A percentile compares a stretch with the other conserved stretches of the same genome.
Conservation (phyloP, 2,888 invertebrate species). For the Graphium colonna region DNA sequence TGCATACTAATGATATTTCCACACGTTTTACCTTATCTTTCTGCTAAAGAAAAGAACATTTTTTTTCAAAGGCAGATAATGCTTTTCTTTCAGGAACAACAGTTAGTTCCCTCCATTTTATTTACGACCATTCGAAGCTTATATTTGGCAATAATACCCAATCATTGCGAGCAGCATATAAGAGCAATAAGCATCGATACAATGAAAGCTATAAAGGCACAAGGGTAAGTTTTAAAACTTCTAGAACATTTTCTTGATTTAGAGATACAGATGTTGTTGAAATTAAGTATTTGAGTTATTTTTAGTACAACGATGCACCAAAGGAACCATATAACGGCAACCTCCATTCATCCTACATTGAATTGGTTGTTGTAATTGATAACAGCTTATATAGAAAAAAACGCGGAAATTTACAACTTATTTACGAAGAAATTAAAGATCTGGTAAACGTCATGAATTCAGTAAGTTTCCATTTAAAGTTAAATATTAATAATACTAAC, state of each 20-base stretch:
- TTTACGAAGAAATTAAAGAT: background rate
- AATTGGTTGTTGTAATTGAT: conserved; percentile 2
- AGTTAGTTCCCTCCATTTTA: background rate
- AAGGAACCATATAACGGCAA: background rate
- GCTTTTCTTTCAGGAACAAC: background rate
- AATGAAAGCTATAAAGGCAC: background rate
- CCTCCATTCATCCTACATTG: background rate
- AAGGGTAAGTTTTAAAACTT: background rate
- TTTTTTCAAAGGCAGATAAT: too few species aligned
- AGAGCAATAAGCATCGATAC: conserved; percentile 43
- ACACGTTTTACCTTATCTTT: too few species aligned
- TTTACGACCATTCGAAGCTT: conserved; percentile 3
- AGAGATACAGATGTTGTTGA: too few species aligned
- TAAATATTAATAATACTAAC: too few species aligned
- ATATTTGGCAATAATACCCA: conserved; percentile 45
- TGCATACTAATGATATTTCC: too few species aligned
- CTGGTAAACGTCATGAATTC: background rate
- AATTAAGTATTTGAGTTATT: conserved; percentile 10
- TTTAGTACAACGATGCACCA: conserved; percentile 78
- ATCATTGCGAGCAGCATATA: conserved; percentile 77
- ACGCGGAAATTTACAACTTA: background rate
- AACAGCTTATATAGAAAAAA: background rate
- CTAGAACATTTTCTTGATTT: conserved; percentile 39
- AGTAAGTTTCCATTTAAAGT: conserved; percentile 53
- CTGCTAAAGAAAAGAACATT: too few species aligned